These are phyloP conservation scores for Hyperoplus lanceolatus DNA, from an alignment of 2,797 vertebrate species.

Conservation along the genomic window DNA sequence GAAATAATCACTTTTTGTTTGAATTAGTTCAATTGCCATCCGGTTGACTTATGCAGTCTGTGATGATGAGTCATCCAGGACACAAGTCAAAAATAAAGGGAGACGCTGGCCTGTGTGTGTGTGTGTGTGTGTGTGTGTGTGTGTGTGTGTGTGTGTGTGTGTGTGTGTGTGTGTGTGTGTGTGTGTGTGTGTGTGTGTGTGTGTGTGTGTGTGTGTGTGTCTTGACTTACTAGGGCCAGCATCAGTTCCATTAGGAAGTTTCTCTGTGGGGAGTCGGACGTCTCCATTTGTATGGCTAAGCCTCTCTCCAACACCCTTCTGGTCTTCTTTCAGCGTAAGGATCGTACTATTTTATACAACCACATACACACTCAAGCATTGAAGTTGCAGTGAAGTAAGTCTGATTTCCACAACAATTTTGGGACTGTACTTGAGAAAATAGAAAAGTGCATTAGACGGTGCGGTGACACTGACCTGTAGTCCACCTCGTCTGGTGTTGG, in stretches of 20 bases:
- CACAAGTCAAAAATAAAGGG: neutral
- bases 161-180: neutral
- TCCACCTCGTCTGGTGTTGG: conserved; percentile 89
- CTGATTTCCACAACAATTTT: neutral
- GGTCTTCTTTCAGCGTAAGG: conserved; percentile 74
- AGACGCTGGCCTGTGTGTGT: neutral
- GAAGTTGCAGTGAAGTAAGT: neutral
- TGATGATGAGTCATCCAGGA: neutral
- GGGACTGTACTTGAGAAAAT: neutral
- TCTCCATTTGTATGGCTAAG: conserved; percentile 82
- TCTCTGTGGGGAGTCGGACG: conserved; percentile 69
- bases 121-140: neutral
- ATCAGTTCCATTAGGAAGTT: conserved; percentile 67
- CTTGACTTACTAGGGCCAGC: conserved; percentile 65
- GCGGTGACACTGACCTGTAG: conserved; percentile 82
- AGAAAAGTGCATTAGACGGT: neutral
- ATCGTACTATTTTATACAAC: conserved; percentile 83
- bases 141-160: neutral
- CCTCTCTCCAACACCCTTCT: conserved; percentile 76
- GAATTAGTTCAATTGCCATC: neutral
- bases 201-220: neutral
- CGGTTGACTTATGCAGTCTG: neutral
- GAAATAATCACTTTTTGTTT: neutral
- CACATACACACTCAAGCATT: conserved; percentile 14
- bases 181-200: neutral